Evolutionary conservation across 2,888 invertebrate species (phyloP).

Genomic region (Eubasilissa splendida): DNA sequence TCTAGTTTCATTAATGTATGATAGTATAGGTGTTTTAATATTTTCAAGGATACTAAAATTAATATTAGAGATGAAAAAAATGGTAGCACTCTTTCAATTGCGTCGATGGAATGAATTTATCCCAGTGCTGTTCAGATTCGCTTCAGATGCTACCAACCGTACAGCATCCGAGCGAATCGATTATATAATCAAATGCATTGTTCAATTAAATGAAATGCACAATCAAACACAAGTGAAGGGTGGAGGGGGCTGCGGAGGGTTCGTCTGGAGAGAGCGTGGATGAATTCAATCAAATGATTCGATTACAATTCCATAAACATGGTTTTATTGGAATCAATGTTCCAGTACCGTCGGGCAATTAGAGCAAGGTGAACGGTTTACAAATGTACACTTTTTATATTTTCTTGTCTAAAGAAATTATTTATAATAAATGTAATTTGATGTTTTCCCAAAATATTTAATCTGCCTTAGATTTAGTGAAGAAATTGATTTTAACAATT

Average conservation of each 20-base stretch:
- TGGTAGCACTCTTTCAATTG: too few relatives aligned
- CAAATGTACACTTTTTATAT: background rate
- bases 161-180: slow-evolving; percentile 28
- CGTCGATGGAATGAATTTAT: background rate
- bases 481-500: too few relatives aligned
- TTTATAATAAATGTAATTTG: too few relatives aligned
- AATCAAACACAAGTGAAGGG: slow-evolving; percentile 24
- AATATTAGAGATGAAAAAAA: too few relatives aligned
- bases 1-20: too few relatives aligned
- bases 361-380: background rate
- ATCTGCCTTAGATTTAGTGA: too few relatives aligned
- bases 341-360: background rate
- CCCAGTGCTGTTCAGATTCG: background rate
- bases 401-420: too few relatives aligned
- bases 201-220: slow-evolving; percentile 43
- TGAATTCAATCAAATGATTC: slow-evolving; percentile 31
- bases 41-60: too few relatives aligned
- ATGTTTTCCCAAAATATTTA: too few relatives aligned
- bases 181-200: slow-evolving; percentile 41
- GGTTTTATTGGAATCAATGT: background rate
- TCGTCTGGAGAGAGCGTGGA: slow-evolving; percentile 20
- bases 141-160: background rate
- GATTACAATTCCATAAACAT: slow-evolving; percentile 22
- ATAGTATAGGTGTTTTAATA: too few relatives aligned
- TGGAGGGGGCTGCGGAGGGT: slow-evolving; percentile 10